Evolutionary conservation across 2,113 vertebrate species (phyloP).

Genomic region (Etheostoma cragini): DNA sequence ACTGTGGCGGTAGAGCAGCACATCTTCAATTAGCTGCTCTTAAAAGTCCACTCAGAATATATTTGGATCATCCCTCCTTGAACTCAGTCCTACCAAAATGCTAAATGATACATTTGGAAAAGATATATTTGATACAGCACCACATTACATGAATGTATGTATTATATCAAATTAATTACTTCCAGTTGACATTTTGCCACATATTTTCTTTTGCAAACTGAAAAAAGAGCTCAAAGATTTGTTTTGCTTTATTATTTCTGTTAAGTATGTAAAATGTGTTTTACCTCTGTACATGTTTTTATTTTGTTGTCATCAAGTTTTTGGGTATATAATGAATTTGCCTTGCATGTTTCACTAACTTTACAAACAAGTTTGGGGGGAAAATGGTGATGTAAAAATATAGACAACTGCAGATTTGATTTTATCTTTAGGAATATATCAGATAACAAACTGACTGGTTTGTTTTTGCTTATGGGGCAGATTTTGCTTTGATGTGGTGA

Average conservation of each 20-base stretch:
- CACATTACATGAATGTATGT: constrained; percentile 66
- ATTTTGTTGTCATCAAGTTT: constrained; percentile 67
- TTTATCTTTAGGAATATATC: constrained; percentile 51
- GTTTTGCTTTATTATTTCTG: constrained; percentile 61
- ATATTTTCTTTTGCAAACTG: constrained; percentile 46
- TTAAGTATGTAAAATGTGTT: constrained; percentile 69
- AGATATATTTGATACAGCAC: constrained; percentile 36
- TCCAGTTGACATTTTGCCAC: constrained; percentile 53
- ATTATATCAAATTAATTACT: constrained; percentile 47
- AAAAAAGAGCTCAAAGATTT: constrained; percentile 54
- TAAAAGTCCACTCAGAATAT: constrained; percentile 36
- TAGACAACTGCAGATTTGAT: constrained; percentile 56
- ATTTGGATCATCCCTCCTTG: constrained; percentile 25
- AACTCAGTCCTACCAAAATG: constrained; percentile 59
- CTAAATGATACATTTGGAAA: constrained; percentile 37
- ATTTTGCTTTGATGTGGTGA: constrained; percentile 66
- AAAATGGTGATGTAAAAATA: constrained; percentile 63
- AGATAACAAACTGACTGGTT: constrained; percentile 63
- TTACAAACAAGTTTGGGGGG: constrained; percentile 54
- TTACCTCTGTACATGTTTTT: constrained; percentile 74
- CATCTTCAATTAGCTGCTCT: constrained; percentile 24
- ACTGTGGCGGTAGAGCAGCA: background rate
- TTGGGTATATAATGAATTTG: constrained; percentile 72
- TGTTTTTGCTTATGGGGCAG: constrained; percentile 65
- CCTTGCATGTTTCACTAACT: constrained; percentile 82